Evolutionary conservation across 2,797 vertebrate genomes (phyloP).

Genomic region (Bradypodion ventrale): DNA sequence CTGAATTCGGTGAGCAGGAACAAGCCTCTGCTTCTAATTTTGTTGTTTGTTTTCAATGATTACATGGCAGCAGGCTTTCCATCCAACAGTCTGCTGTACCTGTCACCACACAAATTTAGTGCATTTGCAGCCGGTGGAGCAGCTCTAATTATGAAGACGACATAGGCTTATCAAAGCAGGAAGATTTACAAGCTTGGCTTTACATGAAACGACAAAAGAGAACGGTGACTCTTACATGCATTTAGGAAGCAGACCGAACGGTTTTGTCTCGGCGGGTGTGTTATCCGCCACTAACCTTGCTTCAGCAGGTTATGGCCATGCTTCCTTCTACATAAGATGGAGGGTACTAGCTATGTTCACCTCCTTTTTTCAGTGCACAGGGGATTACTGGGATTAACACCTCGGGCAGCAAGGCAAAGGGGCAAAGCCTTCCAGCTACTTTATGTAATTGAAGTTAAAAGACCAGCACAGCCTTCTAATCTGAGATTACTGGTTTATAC

Average conservation of each 20-base stretch:
- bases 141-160: slow-evolving; percentile 1
- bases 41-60: neutral
- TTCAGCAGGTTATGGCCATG: neutral
- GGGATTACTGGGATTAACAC: slow-evolving; percentile 34
- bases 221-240: slow-evolving; percentile 3
- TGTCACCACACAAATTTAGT: neutral
- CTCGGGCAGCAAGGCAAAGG: slow-evolving; percentile 15
- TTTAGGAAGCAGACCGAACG: neutral
- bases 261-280: neutral
- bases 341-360: slow-evolving; percentile 4
- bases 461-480: slow-evolving; percentile 20
- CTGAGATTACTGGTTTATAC: slow-evolving; percentile 18
- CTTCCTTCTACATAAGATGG: slow-evolving; percentile 16
- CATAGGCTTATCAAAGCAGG: slow-evolving; percentile 13
- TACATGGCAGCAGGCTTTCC: neutral
- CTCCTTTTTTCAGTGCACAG: neutral
- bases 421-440: slow-evolving; percentile 31
- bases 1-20: neutral
- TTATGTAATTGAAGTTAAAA: slow-evolving; percentile 37
- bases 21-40: neutral
- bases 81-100: neutral
- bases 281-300: slow-evolving; percentile 16
- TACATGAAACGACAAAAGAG: slow-evolving; percentile 11
- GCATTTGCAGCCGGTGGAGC: neutral
- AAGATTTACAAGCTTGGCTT: slow-evolving; percentile 23